These are phyloP conservation scores for Myoxocephalus aenaeus DNA, from an alignment of 2,797 vertebrate species.

Conservation along the genomic window DNA sequence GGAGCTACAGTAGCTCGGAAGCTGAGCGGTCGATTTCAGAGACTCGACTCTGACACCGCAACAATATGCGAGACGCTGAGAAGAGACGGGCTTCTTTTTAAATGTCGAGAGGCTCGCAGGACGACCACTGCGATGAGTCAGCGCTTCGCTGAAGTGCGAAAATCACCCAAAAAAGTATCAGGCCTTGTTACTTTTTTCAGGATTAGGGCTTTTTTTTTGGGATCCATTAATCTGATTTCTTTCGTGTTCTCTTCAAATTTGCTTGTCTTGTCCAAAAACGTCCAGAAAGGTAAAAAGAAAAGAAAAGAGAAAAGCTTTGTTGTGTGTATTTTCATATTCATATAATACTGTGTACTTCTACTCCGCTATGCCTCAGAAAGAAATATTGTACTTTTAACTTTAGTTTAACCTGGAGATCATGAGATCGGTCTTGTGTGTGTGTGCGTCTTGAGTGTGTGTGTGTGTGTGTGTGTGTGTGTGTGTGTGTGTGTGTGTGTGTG, in stretches of 20 bases:
- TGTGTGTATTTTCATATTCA: background rate
- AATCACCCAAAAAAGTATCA: slow-evolving; percentile 17
- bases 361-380: no score
- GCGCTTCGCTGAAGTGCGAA: slow-evolving; percentile 15
- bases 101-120: slow-evolving; percentile 13
- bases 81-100: slow-evolving; percentile 10
- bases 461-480: no score
- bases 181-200: background rate
- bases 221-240: background rate
- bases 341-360: no score
- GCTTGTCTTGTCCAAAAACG: background rate
- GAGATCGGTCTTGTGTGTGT: no score
- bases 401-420: no score
- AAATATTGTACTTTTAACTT: no score
- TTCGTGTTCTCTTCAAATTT: background rate
- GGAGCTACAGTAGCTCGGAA: slow-evolving; percentile 56
- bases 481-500: no score
- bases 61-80: slow-evolving; percentile 37
- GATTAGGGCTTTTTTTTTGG: background rate
- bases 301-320: background rate
- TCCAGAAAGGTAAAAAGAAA: no score
- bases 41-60: slow-evolving; percentile 40
- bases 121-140: slow-evolving; percentile 37
- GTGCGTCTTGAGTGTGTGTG: no score
- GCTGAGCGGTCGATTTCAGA: slow-evolving; percentile 65